Conservation (phyloP, 2,113 vertebrate species). For the Prunella fulvescens region DNA sequence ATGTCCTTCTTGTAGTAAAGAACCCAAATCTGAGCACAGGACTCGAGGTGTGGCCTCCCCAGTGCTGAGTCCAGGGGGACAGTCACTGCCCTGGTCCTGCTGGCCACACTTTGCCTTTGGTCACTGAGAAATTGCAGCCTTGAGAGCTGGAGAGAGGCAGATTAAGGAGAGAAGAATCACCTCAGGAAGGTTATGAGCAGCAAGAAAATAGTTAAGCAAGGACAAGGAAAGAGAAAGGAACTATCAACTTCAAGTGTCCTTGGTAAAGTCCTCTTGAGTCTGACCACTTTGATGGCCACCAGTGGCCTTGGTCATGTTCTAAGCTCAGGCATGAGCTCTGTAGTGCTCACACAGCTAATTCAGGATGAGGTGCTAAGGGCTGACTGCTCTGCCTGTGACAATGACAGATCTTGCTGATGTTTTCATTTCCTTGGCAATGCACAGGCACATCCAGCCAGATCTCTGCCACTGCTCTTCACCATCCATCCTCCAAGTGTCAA, state of each 20-base stretch:
- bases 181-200: neutral
- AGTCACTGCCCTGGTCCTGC: neutral
- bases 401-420: neutral
- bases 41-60: neutral
- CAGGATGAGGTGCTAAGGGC: neutral
- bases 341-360: neutral
- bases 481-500: neutral
- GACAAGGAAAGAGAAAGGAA: neutral
- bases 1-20: neutral
- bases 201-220: neutral
- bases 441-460: neutral
- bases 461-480: neutral
- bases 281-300: neutral
- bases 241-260: neutral
- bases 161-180: neutral
- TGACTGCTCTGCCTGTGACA: neutral
- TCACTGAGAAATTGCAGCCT: neutral
- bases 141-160: neutral
- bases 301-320: neutral
- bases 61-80: neutral
- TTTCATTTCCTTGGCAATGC: neutral
- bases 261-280: neutral
- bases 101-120: neutral
- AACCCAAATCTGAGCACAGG: rapidly evolving
- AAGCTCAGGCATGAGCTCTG: neutral